Evolutionary conservation across 2,113 vertebrate genomes (phyloP).

Genomic region (Bubo bubo): DNA sequence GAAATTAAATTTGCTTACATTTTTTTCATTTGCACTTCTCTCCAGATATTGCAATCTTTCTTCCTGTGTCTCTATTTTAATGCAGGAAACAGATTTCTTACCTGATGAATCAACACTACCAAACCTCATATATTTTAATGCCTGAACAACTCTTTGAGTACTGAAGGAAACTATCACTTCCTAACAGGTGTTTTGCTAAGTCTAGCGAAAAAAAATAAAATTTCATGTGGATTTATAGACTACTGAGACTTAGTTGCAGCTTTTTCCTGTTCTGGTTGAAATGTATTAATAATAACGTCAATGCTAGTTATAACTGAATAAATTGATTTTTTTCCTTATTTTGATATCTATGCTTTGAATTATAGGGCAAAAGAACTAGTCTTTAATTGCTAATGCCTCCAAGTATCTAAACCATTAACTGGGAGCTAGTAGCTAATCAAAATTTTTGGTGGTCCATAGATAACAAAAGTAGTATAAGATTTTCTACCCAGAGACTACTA

Average conservation of each 20-base stretch:
- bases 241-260: neutral
- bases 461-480: neutral
- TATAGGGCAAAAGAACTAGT: neutral
- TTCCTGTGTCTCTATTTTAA: slow-evolving; percentile 32
- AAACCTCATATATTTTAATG: slow-evolving; percentile 49
- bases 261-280: neutral
- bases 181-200: slow-evolving; percentile 47
- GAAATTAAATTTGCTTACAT: neutral
- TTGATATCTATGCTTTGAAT: neutral
- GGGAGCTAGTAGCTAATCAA: neutral
- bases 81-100: slow-evolving; percentile 40
- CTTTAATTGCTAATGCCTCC: neutral
- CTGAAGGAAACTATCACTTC: slow-evolving; percentile 57
- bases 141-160: slow-evolving; percentile 12
- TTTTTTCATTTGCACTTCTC: neutral
- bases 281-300: slow-evolving; percentile 37
- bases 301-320: neutral
- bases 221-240: slow-evolving; percentile 45
- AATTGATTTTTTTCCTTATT: slow-evolving; percentile 4
- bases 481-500: neutral
- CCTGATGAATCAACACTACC: slow-evolving; percentile 59
- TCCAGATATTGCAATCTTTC: neutral
- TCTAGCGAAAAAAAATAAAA: slow-evolving; percentile 9
- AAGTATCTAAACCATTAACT: neutral
- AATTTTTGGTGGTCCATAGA: neutral